phyloP scores from a whole-genome alignment of 2,113 vertebrate genomes.

The Seriola rivoliana region DNA sequence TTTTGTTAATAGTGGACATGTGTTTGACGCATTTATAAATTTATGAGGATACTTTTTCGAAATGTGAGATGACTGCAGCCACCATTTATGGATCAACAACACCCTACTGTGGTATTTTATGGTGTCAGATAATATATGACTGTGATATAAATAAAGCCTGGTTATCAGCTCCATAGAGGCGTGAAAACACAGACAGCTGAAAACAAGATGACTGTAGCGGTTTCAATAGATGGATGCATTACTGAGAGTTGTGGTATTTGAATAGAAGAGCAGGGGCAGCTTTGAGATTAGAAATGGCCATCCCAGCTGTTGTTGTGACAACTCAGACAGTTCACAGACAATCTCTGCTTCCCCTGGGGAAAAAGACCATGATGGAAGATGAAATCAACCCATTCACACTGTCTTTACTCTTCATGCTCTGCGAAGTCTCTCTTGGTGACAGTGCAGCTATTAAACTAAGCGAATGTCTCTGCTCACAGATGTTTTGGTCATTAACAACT shows the following conservation, averaged over 20 bases:
- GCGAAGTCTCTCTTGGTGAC: slow-evolving; percentile 27
- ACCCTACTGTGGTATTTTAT: slow-evolving; percentile 26
- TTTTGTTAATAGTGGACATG: slow-evolving; percentile 12
- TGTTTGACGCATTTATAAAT: slow-evolving; percentile 8
- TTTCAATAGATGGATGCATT: slow-evolving; percentile 21
- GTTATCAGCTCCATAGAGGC: slow-evolving; percentile 45
- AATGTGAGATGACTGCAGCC: neutral
- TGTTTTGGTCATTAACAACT: slow-evolving; percentile 24
- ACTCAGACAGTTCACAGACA: slow-evolving; percentile 72
- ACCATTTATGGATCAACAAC: slow-evolving; percentile 34
- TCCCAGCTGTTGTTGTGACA: slow-evolving; percentile 76
- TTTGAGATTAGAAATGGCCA: slow-evolving; percentile 59
- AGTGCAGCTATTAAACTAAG: slow-evolving; percentile 29
- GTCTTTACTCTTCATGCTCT: slow-evolving; percentile 56
- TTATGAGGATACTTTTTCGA: neutral
- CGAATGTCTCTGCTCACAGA: slow-evolving; percentile 19
- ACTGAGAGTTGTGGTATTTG: slow-evolving; percentile 52
- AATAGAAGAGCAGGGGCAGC: slow-evolving; percentile 53
- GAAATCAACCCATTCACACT: slow-evolving; percentile 61
- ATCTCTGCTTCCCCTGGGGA: slow-evolving; percentile 61
- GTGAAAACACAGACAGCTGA: slow-evolving; percentile 26
- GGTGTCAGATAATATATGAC: slow-evolving; percentile 27
- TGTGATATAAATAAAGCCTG: slow-evolving; percentile 49
- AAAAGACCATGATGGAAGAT: slow-evolving; percentile 64
- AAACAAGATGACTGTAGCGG: slow-evolving; percentile 34